Base-by-base conservation (phyloP, 1,140 invertebrate genomes). In the Cydia amplana region DNA sequence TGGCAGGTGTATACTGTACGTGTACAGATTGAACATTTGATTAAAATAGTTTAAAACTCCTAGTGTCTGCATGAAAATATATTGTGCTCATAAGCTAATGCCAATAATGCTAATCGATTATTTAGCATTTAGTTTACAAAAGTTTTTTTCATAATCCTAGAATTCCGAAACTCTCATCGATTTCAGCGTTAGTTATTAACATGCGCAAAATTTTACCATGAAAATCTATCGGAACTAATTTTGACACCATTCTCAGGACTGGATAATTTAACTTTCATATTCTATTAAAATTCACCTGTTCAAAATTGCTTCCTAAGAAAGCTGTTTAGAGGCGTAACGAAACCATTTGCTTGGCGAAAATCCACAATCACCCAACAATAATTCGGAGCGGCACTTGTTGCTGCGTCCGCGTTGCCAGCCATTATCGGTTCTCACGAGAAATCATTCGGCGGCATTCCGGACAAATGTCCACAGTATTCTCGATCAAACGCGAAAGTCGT, bases 351-450 rank as follows among this genome's bases (percentile, higher is more conserved):
- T 87, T 90, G 82, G 89, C 89, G 82, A 89, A 92, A 90, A 87
- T 85, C 82, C 81, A 86, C 85, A 87, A 87, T 87, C 86, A 84
- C 78, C 82, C 82, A 87, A 85, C 78, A 83, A 84, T 87, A 83
- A 84, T 85, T 80, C 82, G 74, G 67, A 78, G 83, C 73, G 79
- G 80, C 84, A 90, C 87, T 89, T 87, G 83, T 83, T 79, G 75
- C 75, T 74, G 74, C 72, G 78, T 73, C 74, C 40, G 67, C 77
- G 51, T 72, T 67, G 73, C 80, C 73, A 75, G 70, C 80, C 73
- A 75, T 77, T 78, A 85, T 79, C 72, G 81, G 87, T 92, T 92
- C 91, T 91, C 91, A 91, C 89, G 91, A 92, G 89, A 92, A 91
- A 83, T 89, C 80, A 85, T 83, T 82, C 79, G 81, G 79, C 82